Conservation (phyloP, 2,113 vertebrate genomes). For the Tinamus guttatus region DNA sequence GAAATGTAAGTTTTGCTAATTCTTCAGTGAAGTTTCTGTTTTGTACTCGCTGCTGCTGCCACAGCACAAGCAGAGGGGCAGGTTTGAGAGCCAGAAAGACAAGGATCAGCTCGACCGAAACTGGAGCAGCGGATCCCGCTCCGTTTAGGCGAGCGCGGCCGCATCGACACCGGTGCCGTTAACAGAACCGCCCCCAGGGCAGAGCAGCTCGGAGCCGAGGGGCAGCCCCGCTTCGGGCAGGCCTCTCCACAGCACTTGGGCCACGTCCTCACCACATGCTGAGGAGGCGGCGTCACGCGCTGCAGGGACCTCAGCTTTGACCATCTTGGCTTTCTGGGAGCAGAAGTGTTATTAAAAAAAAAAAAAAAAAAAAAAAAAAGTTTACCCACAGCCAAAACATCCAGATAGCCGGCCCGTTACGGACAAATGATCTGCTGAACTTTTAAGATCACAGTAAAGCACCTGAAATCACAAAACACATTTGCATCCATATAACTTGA, state of each 20-base stretch:
- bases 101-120: neutral
- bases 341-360: neutral
- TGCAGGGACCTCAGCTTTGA: slow-evolving; percentile 6
- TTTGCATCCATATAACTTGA: slow-evolving; percentile 72
- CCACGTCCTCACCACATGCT: neutral
- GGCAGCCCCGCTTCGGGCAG: neutral
- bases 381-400: slow-evolving; percentile 43
- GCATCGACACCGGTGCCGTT: neutral
- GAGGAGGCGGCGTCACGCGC: neutral
- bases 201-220: neutral
- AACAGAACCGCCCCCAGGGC: neutral
- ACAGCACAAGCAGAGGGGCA: neutral
- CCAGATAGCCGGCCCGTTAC: slow-evolving; percentile 38
- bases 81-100: neutral
- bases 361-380: neutral
- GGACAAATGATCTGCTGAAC: slow-evolving; percentile 70
- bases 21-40: slow-evolving; percentile 23
- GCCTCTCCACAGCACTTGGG: neutral
- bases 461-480: slow-evolving; percentile 72
- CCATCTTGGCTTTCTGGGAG: slow-evolving; percentile 19
- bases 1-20: slow-evolving; percentile 60
- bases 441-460: slow-evolving; percentile 69
- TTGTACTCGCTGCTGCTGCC: neutral
- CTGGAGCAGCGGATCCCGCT: slow-evolving; percentile 13
- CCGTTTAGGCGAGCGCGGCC: neutral